Conservation (phyloP, 37 sponge, comb jelly and placozoan genomes). For the Crambe crambe region DNA sequence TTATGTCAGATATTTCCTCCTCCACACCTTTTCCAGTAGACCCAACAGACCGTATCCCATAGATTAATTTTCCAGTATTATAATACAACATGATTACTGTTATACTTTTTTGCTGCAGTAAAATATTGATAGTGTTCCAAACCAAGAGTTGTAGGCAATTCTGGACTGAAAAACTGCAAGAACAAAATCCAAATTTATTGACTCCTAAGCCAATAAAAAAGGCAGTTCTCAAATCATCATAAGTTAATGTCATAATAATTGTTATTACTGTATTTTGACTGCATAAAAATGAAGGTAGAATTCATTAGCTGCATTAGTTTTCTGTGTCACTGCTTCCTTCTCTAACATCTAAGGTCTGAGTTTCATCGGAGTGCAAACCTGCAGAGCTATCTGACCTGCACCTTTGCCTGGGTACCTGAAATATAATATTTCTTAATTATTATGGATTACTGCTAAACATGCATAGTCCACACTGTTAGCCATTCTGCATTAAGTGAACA, state of each 20-base stretch:
- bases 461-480: background rate
- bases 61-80: no score
- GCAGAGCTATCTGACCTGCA: constrained; percentile 1
- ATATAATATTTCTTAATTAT: no score
- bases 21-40: no score
- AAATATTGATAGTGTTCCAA: constrained; percentile 17
- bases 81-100: no score
- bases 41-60: no score
- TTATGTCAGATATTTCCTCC: no score
- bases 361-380: background rate
- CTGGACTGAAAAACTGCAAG: constrained; percentile 39
- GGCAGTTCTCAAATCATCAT: background rate
- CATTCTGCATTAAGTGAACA: background rate
- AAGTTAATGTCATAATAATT: no score
- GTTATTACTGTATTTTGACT: no score
- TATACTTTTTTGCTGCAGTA: background rate
- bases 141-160: background rate
- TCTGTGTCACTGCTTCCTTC: constrained; percentile 40
- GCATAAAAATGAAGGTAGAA: no score
- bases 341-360: constrained; percentile 3
- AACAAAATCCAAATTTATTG: constrained; percentile 30
- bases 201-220: background rate
- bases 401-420: constrained; percentile 15
- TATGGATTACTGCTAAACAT: no score
- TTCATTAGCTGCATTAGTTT: no score